Conservation (phyloP, 2,797 vertebrate species). For the Microctenopoma steveboyesi region DNA sequence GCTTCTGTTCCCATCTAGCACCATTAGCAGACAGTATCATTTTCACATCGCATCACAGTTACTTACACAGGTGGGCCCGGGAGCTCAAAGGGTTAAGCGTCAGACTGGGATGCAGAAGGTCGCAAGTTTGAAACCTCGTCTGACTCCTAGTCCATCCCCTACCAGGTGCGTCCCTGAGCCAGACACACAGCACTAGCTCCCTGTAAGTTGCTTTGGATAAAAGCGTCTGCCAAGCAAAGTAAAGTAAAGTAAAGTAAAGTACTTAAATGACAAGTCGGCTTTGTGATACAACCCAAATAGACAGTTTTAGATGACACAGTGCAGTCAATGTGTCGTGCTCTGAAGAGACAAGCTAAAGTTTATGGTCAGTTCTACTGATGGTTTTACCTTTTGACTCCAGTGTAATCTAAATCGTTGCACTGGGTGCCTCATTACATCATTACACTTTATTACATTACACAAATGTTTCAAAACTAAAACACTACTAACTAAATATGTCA, state of each 20-base stretch:
- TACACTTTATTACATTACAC: background rate
- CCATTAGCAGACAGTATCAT: conserved; percentile 16
- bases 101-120: no score
- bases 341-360: conserved; percentile 13
- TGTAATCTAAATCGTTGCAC: conserved; percentile 16
- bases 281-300: background rate
- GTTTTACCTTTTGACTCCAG: conserved; percentile 6
- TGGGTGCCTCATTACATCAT: conserved; percentile 1
- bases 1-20: conserved; percentile 22
- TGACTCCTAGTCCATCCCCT: no score
- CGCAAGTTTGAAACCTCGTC: no score
- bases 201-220: no score
- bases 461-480: no score
- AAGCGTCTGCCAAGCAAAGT: no score
- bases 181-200: no score
- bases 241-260: no score
- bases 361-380: conserved; percentile 25
- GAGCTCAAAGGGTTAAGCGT: no score
- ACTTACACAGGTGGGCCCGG: background rate
- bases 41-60: conserved; percentile 28
- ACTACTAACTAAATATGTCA: no score
- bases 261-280: conserved; percentile 29
- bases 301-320: background rate
- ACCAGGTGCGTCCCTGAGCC: no score
- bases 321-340: background rate